Evolutionary conservation across 2,113 vertebrate species (phyloP).

Genomic region (Microcebus jonahi): DNA sequence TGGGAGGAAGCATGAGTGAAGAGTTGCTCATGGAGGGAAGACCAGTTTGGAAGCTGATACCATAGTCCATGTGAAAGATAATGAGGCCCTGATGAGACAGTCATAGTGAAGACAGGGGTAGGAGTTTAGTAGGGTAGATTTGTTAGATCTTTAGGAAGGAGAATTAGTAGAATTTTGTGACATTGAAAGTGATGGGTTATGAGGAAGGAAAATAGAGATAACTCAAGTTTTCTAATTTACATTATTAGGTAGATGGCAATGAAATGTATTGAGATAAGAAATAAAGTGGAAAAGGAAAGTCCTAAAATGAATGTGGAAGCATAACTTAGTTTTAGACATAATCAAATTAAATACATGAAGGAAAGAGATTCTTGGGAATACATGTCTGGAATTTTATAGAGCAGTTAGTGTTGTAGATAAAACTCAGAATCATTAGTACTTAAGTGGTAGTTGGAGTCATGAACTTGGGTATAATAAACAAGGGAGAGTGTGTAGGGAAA

Average conservation of each 20-base stretch:
- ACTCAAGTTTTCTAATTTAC: background rate
- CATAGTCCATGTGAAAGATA: background rate
- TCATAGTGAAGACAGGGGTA: background rate
- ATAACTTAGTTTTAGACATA: background rate
- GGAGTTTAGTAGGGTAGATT: background rate
- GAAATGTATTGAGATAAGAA: background rate
- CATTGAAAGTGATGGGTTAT: background rate
- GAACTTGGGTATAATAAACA: background rate
- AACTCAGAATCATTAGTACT: background rate
- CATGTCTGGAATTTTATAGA: background rate
- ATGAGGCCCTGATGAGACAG: background rate
- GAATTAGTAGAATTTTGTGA: background rate
- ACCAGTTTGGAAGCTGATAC: background rate
- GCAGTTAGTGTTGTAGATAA: background rate
- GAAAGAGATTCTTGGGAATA: background rate
- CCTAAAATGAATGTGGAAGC: background rate
- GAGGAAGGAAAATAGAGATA: background rate
- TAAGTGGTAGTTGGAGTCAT: background rate
- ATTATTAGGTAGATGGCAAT: background rate
- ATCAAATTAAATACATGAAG: background rate
- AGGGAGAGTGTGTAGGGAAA: background rate
- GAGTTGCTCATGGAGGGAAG: background rate
- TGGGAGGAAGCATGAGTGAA: background rate
- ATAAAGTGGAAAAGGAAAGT: background rate
- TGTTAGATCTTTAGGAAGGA: background rate